Percentiles rank a stretch among this genome's conserved stretches.
Evolutionary conservation across 1,140 invertebrate species (phyloP).

Genomic region (Cylas formicarius): DNA sequence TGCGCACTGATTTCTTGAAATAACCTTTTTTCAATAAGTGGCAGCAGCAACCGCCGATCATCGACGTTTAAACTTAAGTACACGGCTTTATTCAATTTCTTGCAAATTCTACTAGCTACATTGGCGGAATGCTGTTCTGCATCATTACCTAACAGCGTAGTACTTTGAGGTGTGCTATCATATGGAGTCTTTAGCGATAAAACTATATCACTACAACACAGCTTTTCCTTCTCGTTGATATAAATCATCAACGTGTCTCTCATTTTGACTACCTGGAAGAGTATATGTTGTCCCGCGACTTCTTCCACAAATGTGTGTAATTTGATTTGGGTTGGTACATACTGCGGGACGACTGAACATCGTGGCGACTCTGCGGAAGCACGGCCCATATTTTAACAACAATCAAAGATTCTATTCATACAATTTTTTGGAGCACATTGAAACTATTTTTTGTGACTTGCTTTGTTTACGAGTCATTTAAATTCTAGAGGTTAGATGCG

Average conservation of each 20-base stretch:
- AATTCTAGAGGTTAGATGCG: too few species aligned
- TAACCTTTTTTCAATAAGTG: constrained; percentile 10
- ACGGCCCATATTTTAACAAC: too few species aligned
- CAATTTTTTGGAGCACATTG: too few species aligned
- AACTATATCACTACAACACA: constrained; percentile 1
- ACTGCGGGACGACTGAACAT: too few species aligned
- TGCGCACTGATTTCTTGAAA: constrained; percentile 9
- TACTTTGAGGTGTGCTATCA: constrained; percentile 2
- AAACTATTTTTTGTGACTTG: too few species aligned
- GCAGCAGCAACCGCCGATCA: constrained; percentile 7
- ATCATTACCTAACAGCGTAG: constrained; percentile 3
- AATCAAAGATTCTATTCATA: too few species aligned
- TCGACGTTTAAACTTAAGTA: constrained; percentile 14
- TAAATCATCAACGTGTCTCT: constrained; percentile 3
- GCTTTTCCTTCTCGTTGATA: constrained; percentile 3
- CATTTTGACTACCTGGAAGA: constrained; percentile 13
- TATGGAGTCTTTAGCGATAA: constrained; percentile 1
- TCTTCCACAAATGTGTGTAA: constrained; percentile 4
- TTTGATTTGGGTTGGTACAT: neutral
- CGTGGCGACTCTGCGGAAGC: too few species aligned
- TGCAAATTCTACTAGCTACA: constrained; percentile 6
- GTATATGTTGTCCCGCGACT: constrained; percentile 5
- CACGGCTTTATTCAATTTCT: constrained; percentile 12
- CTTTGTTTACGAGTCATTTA: too few species aligned
- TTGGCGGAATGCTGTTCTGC: neutral